Conservation (phyloP, 2,113 vertebrate genomes). For the Calonectris borealis region DNA sequence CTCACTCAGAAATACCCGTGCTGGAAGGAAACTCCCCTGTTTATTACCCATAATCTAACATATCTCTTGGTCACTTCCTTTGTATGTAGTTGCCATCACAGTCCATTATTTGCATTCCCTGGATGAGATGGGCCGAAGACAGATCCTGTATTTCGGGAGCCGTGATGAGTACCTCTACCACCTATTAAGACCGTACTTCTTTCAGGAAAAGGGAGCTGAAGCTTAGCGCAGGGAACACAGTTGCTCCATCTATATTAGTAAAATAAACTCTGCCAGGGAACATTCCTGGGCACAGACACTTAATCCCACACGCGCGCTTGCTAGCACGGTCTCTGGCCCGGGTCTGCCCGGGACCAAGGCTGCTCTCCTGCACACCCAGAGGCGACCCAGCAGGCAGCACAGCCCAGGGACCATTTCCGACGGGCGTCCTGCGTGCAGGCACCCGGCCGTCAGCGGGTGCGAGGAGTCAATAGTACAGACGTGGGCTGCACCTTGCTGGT, state of each 20-base stretch:
- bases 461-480: neutral
- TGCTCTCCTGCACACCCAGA: neutral
- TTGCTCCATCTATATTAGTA: neutral
- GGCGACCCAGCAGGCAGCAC: rapidly evolving
- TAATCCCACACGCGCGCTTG: neutral
- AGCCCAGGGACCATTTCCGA: rapidly evolving
- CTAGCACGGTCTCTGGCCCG: rapidly evolving
- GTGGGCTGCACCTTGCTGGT: neutral
- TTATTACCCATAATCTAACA: neutral
- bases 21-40: neutral
- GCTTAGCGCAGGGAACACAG: neutral
- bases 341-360: neutral
- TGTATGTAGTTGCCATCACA: neutral
- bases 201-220: neutral
- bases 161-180: neutral
- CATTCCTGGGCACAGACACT: neutral
- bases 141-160: neutral
- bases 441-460: neutral
- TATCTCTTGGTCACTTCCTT: neutral
- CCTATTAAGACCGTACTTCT: rapidly evolving
- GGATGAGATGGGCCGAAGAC: neutral
- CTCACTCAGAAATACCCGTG: neutral
- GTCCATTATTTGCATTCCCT: neutral
- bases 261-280: neutral
- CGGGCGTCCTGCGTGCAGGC: neutral